Conservation (phyloP, 2,113 vertebrate genomes). For the Uria lomvia region DNA sequence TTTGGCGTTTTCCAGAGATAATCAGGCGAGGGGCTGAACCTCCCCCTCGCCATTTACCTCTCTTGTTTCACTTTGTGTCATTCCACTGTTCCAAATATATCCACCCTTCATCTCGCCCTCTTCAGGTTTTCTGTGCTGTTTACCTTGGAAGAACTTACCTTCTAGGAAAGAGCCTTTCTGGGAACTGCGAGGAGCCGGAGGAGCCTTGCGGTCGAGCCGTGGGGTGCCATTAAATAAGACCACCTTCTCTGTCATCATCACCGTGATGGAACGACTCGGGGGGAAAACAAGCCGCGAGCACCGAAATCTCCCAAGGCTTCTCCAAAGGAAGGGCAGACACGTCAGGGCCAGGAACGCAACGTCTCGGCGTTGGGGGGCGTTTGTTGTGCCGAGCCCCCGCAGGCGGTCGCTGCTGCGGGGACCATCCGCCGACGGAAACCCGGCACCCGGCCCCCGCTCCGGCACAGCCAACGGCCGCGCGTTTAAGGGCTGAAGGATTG, state of each 20-base stretch:
- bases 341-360: not conserved
- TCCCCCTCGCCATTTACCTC: not conserved
- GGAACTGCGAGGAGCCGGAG: not conserved
- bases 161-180: not conserved
- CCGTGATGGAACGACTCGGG: not conserved
- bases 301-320: not conserved
- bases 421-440: fast-evolving
- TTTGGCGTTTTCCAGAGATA: not conserved
- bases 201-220: not conserved
- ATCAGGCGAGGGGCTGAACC: not conserved
- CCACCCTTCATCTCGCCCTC: not conserved
- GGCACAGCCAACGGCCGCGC: fast-evolving
- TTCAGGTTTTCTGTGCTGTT: not conserved
- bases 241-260: not conserved
- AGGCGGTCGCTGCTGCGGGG: not conserved
- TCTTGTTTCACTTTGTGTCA: not conserved
- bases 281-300: not conserved
- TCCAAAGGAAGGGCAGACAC: not conserved
- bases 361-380: fast-evolving
- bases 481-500: not conserved
- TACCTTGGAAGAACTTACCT: not conserved
- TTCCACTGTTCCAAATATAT: not conserved
- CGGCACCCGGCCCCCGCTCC: not conserved
- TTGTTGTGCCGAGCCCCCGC: fast-evolving
- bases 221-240: not conserved